phyloP scores from a whole-genome alignment of 1,140 invertebrate genomes.

The Brachionus paranguensis region DNA sequence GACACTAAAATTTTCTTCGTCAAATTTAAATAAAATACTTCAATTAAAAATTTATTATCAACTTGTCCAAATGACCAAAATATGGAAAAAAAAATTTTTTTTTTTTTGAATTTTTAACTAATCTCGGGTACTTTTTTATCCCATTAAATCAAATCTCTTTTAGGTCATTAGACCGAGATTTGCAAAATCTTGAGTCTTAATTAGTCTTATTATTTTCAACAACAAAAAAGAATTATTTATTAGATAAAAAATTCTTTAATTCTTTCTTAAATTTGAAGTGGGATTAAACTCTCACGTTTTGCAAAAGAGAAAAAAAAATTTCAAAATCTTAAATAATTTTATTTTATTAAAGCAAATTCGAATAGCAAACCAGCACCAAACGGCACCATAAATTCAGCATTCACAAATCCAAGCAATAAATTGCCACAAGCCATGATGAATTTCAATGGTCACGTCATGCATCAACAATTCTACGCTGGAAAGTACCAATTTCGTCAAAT shows the following conservation, averaged over 20 bases:
- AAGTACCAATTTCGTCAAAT: constrained; percentile 63
- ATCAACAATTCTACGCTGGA: constrained; percentile 53
- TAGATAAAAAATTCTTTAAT: not conserved
- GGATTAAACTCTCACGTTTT: not conserved
- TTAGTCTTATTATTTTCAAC: not conserved
- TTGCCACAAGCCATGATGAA: constrained; percentile 47
- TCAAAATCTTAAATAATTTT: not conserved
- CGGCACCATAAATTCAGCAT: not conserved
- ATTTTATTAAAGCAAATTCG: not conserved
- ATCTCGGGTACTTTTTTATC: not conserved
- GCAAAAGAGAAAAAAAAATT: not conserved
- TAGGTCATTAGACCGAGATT: constrained; percentile 50
- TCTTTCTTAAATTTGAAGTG: not conserved
- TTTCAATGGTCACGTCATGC: constrained; percentile 64
- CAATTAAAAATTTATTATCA: not conserved
- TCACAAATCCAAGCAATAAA: constrained; percentile 47
- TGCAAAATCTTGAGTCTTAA: not conserved
- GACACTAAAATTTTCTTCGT: not conserved
- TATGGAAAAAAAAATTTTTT: not conserved
- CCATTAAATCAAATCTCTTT: constrained; percentile 33
- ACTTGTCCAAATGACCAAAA: not conserved
- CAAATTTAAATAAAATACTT: not conserved
- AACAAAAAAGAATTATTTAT: not conserved
- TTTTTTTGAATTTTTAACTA: not conserved
- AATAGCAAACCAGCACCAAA: not conserved